phyloP scores from a whole-genome alignment of 1,140 invertebrate species.

The Saccostrea cuccullata region DNA sequence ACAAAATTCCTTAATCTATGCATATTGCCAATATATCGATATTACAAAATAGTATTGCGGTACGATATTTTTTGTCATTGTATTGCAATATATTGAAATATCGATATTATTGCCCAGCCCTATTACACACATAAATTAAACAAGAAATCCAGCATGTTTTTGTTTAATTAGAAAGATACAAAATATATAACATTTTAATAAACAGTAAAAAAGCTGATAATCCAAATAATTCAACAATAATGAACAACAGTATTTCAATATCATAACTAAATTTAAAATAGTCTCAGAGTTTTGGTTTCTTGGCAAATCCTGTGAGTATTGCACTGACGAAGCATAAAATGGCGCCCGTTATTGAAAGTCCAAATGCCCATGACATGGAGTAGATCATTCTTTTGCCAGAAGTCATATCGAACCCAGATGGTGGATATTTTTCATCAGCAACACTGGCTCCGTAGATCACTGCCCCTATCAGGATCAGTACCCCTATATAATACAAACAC shows the following conservation, averaged over 20 bases:
- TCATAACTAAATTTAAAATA: not conserved
- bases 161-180: not conserved
- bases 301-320: constrained; percentile 47
- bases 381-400: not conserved
- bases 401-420: not conserved
- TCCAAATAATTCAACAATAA: not conserved
- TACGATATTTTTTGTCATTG: too few species aligned
- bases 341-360: constrained; percentile 41
- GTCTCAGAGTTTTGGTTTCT: constrained; percentile 28
- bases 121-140: too few species aligned
- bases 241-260: not conserved
- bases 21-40: too few species aligned
- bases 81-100: too few species aligned
- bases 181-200: not conserved
- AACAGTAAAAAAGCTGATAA: not conserved
- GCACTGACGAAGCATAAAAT: constrained; percentile 49
- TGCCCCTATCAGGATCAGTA: constrained; percentile 46
- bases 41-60: too few species aligned
- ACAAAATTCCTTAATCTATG: too few species aligned
- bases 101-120: too few species aligned
- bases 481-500: constrained; percentile 16
- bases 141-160: too few species aligned
- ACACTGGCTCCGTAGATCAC: constrained; percentile 45
- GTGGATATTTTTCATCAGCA: constrained; percentile 27
- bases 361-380: constrained; percentile 45